Conservation (phyloP, 1,140 invertebrate species). For the Phthorimaea operculella region DNA sequence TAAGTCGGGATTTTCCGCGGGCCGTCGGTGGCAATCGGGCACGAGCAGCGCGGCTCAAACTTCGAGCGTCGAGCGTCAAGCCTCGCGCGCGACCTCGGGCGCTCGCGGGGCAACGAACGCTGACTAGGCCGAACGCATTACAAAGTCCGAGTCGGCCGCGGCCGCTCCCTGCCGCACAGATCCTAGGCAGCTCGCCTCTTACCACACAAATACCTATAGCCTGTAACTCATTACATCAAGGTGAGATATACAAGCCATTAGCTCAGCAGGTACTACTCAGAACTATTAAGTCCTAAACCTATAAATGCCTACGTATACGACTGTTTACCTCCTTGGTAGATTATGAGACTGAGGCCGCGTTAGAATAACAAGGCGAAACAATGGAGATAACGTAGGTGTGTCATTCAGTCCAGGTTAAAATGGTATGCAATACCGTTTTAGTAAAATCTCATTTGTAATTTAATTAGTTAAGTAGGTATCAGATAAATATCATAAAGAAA, state of each 20-base stretch:
- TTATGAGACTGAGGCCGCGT: not conserved
- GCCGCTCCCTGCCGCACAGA: slow-evolving; percentile 60
- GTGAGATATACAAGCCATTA: slow-evolving; percentile 34
- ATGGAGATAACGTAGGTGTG: not conserved
- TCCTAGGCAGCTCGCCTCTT: slow-evolving; percentile 56
- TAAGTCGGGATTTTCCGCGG: slow-evolving; percentile 28
- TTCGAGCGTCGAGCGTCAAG: slow-evolving; percentile 18
- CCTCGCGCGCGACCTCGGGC: slow-evolving; percentile 44
- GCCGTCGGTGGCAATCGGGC: slow-evolving; percentile 28
- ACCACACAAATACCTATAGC: slow-evolving; percentile 46
- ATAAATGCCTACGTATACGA: not conserved
- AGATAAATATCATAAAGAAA: too few species aligned
- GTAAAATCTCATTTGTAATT: too few species aligned
- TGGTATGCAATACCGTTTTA: not conserved
- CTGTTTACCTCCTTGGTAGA: slow-evolving; percentile 1
- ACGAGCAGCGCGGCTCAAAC: not conserved
- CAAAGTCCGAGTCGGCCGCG: slow-evolving; percentile 58
- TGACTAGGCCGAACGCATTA: slow-evolving; percentile 66
- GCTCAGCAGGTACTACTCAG: not conserved
- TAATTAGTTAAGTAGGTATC: too few species aligned
- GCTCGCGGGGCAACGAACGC: slow-evolving; percentile 55
- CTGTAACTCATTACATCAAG: slow-evolving; percentile 55
- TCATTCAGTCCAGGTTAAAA: not conserved
- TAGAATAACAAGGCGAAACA: not conserved
- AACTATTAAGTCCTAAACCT: not conserved